A percentile compares a stretch with the other conserved stretches of the same genome.
Conservation (phyloP, 37 sponge, comb jelly and placozoan genomes). For the Oscarella lobularis region DNA sequence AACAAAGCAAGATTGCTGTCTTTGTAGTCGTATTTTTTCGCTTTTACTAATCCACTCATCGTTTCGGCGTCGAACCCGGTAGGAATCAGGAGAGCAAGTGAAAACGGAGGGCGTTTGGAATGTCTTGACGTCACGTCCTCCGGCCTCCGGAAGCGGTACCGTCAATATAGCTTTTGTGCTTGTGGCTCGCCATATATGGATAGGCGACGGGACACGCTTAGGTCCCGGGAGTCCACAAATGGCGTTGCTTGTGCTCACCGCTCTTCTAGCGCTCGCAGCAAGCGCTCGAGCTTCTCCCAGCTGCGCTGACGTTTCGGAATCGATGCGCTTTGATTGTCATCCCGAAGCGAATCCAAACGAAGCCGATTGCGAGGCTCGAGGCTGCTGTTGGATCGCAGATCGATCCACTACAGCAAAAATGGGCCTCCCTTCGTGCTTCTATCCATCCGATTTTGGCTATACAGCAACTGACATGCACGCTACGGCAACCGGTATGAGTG, state of each 20-base stretch:
- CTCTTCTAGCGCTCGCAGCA: background rate
- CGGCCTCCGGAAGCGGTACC: no score
- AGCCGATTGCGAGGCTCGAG: background rate
- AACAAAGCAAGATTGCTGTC: conserved; percentile 96
- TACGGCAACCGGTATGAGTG: background rate
- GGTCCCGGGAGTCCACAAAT: no score
- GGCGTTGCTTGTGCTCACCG: no score
- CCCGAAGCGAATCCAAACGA: background rate
- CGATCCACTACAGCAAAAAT: no score
- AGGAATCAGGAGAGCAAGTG: no score
- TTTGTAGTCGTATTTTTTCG: conserved; percentile 95
- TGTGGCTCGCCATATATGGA: no score
- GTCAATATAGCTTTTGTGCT: no score
- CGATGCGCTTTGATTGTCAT: background rate
- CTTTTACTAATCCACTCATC: conserved; percentile 71
- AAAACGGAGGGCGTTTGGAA: no score
- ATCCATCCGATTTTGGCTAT: background rate
- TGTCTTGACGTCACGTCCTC: no score
- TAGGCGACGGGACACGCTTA: no score
- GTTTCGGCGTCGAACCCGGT: no score
- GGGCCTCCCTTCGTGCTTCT: conserved; percentile 1
- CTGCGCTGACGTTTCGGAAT: background rate
- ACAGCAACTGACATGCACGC: background rate
- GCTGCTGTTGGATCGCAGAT: background rate
- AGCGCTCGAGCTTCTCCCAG: background rate